phyloP scores from a whole-genome alignment of 2,113 vertebrate genomes.

The Aldabrachelys gigantea region DNA sequence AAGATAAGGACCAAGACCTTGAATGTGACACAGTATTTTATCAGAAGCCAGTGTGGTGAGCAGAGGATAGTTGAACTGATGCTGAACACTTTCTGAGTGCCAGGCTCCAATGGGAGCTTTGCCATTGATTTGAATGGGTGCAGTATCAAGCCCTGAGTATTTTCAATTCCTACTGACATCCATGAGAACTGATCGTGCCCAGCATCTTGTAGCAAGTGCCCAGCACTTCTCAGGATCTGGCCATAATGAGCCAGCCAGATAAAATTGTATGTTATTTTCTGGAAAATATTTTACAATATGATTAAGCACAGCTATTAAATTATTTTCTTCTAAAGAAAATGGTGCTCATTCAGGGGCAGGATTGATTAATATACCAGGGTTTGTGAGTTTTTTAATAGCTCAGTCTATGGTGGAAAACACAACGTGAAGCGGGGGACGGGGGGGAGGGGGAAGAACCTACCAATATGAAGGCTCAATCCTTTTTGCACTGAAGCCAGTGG shows the following conservation, averaged over 20 bases:
- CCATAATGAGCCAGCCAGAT: conserved; percentile 13
- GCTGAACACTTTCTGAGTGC: background rate
- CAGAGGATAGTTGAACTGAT: background rate
- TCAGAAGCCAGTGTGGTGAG: accelerated
- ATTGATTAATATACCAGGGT: background rate
- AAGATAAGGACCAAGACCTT: too few relatives aligned
- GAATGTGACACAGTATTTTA: background rate
- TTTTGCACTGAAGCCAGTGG: background rate
- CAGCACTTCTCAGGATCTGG: background rate
- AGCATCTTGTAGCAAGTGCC: background rate
- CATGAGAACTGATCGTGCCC: background rate
- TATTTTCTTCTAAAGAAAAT: conserved; percentile 27
- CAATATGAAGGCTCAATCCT: background rate
- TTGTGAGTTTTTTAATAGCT: background rate
- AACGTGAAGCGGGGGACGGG: background rate
- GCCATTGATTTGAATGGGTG: background rate
- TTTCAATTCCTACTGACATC: background rate
- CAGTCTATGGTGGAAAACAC: background rate
- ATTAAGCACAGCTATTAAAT: conserved; percentile 26
- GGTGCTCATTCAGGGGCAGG: background rate
- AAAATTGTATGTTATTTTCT: background rate
- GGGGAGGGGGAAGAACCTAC: background rate
- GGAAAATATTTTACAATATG: conserved; percentile 22
- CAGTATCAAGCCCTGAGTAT: background rate
- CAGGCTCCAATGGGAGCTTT: background rate